Conservation (phyloP, 2,888 invertebrate genomes). For the Asteroscopus sphinx region DNA sequence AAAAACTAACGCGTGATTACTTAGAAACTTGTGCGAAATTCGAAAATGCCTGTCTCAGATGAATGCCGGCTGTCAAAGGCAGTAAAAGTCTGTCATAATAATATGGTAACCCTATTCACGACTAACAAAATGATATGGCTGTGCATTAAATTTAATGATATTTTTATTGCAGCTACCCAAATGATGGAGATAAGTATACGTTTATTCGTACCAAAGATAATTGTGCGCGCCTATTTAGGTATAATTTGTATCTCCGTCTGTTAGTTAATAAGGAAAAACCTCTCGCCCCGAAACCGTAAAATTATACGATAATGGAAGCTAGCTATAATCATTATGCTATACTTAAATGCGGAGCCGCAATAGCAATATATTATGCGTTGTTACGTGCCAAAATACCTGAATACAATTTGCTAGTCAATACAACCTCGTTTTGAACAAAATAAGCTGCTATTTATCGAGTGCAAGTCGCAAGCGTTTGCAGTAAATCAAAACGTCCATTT, state of each 20-base stretch:
- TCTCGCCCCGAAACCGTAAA: slow-evolving; percentile 46
- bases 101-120: too few relatives aligned
- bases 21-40: too few relatives aligned
- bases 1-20: too few relatives aligned
- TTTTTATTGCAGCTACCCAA: slow-evolving; percentile 39
- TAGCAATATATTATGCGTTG: slow-evolving; percentile 39
- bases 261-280: slow-evolving; percentile 59
- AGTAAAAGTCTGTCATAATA: too few relatives aligned
- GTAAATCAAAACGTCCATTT: slow-evolving; percentile 72
- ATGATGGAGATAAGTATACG: slow-evolving; percentile 31
- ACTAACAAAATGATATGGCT: slow-evolving; percentile 9
- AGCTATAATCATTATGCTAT: slow-evolving; percentile 51
- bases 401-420: slow-evolving; percentile 51
- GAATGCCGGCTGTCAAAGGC: too few relatives aligned
- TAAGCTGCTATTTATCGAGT: slow-evolving; percentile 67
- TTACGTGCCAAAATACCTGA: slow-evolving; percentile 41
- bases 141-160: slow-evolving; percentile 40
- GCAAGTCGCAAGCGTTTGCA: slow-evolving; percentile 60
- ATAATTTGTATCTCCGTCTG: slow-evolving; percentile 45
- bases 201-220: slow-evolving; percentile 45
- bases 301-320: slow-evolving; percentile 55
- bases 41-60: too few relatives aligned
- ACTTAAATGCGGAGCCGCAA: slow-evolving; percentile 30
- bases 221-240: slow-evolving; percentile 40
- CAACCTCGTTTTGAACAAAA: slow-evolving; percentile 37